Conservation (phyloP, 1,140 invertebrate genomes). For the Thaumatotibia leucotreta region DNA sequence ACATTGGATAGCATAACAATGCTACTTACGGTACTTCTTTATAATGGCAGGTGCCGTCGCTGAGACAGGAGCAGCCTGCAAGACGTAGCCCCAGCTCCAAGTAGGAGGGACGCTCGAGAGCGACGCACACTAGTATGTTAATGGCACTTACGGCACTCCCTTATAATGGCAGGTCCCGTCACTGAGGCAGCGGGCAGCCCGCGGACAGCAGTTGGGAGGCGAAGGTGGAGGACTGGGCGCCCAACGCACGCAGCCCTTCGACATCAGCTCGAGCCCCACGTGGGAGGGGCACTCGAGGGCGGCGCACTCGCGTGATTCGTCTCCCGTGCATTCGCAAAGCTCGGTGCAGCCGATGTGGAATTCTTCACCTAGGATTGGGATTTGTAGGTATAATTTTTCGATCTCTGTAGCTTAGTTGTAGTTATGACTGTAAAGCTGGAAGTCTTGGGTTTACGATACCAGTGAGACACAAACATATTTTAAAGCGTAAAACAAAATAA, state of each 20-base stretch:
- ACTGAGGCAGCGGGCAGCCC: constrained; percentile 84
- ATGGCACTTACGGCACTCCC: constrained; percentile 78
- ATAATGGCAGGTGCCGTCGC: no score
- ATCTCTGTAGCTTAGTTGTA: no score
- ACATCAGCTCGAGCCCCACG: constrained; percentile 88
- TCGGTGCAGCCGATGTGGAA: constrained; percentile 87
- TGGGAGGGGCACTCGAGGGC: constrained; percentile 89
- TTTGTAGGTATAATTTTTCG: no score
- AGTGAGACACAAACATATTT: no score
- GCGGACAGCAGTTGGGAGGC: constrained; percentile 89
- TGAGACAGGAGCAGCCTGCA: no score
- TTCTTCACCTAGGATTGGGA: constrained; percentile 80
- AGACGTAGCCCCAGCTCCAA: constrained; percentile 90
- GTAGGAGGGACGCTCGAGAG: constrained; percentile 89
- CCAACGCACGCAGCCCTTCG: constrained; percentile 90
- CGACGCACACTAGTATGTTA: no score
- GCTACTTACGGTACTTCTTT: no score
- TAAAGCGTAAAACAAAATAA: no score
- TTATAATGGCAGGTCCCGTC: constrained; percentile 87
- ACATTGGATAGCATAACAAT: no score
- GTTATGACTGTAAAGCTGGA: no score
- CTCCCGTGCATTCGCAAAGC: constrained; percentile 81
- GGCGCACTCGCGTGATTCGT: constrained; percentile 82
- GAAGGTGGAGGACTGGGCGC: constrained; percentile 84
- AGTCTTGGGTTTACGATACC: no score